Evolutionary conservation across 2,797 vertebrate species (phyloP).

Genomic region (Anas bahamensis): DNA sequence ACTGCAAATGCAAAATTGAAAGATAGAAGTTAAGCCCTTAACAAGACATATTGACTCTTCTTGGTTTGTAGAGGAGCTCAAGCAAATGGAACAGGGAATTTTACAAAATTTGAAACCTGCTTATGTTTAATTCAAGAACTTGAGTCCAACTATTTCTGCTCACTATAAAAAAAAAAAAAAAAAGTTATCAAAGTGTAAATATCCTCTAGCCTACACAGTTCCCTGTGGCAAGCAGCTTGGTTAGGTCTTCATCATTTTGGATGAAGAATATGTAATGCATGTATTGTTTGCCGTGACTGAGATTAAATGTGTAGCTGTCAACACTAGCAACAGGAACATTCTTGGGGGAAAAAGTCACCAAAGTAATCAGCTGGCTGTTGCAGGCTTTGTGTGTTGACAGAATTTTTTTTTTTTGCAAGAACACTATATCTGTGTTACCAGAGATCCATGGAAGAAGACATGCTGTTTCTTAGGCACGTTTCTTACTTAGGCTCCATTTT

Average conservation of each 20-base stretch:
- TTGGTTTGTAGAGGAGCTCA: not conserved
- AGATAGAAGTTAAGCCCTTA: not conserved
- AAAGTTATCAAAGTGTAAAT: not conserved
- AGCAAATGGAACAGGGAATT: not conserved
- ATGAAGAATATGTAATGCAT: fast-evolving
- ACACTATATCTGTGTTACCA: fast-evolving
- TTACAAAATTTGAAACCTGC: not conserved
- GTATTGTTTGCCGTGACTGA: not conserved
- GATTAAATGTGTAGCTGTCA: not conserved
- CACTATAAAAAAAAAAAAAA: not conserved
- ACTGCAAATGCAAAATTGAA: not conserved
- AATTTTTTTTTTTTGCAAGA: not conserved
- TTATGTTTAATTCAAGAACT: not conserved
- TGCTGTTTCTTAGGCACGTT: not conserved
- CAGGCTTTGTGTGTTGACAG: not conserved
- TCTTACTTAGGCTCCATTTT: too few relatives aligned
- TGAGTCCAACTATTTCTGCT: not conserved
- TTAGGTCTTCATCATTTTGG: not conserved
- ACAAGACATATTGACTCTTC: not conserved
- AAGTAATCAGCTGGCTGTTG: not conserved
- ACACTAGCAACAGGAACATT: not conserved
- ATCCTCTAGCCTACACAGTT: fast-evolving
- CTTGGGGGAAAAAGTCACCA: not conserved
- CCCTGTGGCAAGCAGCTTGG: not conserved
- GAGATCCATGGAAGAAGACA: fast-evolving